Base-by-base conservation (phyloP, 2,888 invertebrate species). In the Aromia moschata region DNA sequence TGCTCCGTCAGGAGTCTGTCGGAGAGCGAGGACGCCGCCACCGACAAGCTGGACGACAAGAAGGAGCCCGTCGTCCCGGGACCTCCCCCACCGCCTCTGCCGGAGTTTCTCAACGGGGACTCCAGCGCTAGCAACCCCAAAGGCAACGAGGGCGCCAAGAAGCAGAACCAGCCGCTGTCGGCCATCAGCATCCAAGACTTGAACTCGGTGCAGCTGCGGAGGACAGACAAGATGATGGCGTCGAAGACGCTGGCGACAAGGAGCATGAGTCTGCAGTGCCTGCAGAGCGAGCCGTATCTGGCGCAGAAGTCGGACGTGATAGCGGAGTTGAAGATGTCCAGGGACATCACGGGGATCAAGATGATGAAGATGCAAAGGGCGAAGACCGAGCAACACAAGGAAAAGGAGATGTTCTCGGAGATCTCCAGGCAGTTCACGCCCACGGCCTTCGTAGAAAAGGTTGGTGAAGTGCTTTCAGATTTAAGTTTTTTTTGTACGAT, bases 261-360 rank as follows among this genome's bases (percentile, higher is more conserved):
- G 53, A 91, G 91, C 70, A 86, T 92, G 73, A 91, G 91, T 73
- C 84, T 92, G 78, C 90, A 90, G 78, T 89, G 89, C 70, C 79
- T 89, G 33, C 85, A 89, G 55, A 86, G 85, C 58, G 91, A 91
- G 64, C 86, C 88, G 41, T 93, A 88, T 81, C 84, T 88, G 70
- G 85, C 86, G 47, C 90, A 88, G 64, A 94, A 93, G 80, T 92
- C 89, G 17, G 94, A 95, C 79, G 82, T 96, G 44, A 96, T 96
- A 64, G 95, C 94, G 43, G 96, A 96, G 77, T 82, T 96, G 60
- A 96, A 96, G 80, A 88, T 93, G 84, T 94, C 94, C 40, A 94
- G 91, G 79, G 94, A 96, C 77, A 93, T 95, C 63, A 91, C 93
- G 1, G 96, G 96, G n/a, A 94, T 96, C 53, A 92, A 92, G 80